Percentiles rank a stretch among this genome's conserved stretches.
phyloP scores from a whole-genome alignment of 2,888 invertebrate genomes.

The Dasysyrphus albostriatus region DNA sequence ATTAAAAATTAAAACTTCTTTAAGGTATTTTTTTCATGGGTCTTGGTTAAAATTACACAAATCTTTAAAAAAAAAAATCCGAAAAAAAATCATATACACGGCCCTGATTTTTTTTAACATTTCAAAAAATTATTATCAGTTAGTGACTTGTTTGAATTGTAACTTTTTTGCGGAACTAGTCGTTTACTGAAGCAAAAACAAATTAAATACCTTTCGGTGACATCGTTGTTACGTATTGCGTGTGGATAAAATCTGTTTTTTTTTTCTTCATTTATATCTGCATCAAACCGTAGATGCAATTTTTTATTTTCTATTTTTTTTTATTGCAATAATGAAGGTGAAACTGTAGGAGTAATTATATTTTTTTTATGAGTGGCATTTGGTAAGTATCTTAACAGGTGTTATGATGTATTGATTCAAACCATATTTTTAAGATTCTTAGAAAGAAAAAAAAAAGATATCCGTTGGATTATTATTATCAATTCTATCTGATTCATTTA shows the following conservation, averaged over 20 bases:
- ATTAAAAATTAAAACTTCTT: too few relatives aligned
- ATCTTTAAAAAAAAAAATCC: neutral
- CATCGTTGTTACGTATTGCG: conserved; percentile 45
- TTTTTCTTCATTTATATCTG: conserved; percentile 10
- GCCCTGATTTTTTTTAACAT: conserved; percentile 21
- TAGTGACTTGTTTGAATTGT: conserved; percentile 27
- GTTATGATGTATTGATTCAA: conserved; percentile 34
- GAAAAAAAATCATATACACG: neutral
- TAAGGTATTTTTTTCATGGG: too few relatives aligned
- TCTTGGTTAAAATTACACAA: too few relatives aligned
- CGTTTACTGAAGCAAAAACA: neutral
- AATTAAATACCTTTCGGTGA: conserved; percentile 36
- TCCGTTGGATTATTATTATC: conserved; percentile 16
- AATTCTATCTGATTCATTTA: conserved; percentile 35
- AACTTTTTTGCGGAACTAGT: conserved; percentile 39
- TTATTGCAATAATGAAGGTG: conserved; percentile 19
- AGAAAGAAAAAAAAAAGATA: neutral
- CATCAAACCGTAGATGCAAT: conserved; percentile 32
- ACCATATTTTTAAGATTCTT: conserved; percentile 1
- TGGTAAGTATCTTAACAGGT: conserved; percentile 17
- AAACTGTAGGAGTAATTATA: conserved; percentile 21
- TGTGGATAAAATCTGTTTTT: conserved; percentile 18
- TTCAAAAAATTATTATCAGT: conserved; percentile 52
- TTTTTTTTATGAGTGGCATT: conserved; percentile 1
- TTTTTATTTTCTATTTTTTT: conserved; percentile 2